phyloP scores from a whole-genome alignment of 2,113 vertebrate genomes.

The Sylvia atricapilla region DNA sequence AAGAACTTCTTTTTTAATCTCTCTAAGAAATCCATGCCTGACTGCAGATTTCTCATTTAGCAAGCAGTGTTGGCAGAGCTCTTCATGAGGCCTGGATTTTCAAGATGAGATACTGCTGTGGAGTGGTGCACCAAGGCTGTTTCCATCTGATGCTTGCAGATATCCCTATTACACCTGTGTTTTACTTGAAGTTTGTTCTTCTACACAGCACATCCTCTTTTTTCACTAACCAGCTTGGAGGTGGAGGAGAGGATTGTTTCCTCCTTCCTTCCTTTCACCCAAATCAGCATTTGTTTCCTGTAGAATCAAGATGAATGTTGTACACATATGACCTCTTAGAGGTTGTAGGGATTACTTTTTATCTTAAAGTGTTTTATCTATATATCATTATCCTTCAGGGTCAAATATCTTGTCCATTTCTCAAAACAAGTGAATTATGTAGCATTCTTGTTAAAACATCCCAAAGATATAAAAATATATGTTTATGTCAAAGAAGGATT shows the following conservation, averaged over 20 bases:
- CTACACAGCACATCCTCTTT: background rate
- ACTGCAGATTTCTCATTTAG: background rate
- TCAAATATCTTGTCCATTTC: background rate
- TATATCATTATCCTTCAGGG: background rate
- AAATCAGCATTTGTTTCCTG: background rate
- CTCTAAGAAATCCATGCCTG: background rate
- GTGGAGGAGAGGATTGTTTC: background rate
- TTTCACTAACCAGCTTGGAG: background rate
- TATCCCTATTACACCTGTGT: background rate
- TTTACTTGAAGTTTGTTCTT: background rate
- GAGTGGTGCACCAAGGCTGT: background rate
- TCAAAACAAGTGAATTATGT: background rate
- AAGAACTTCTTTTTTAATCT: background rate
- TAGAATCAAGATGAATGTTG: background rate
- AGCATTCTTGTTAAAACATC: background rate
- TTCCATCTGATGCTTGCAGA: background rate
- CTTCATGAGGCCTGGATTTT: background rate
- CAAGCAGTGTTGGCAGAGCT: background rate
- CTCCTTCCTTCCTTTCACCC: background rate
- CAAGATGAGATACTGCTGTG: background rate
- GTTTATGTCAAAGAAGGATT: background rate
- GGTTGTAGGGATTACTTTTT: background rate
- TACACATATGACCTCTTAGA: background rate
- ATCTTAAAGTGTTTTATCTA: background rate
- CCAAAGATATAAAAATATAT: background rate